Evolutionary conservation across 2,888 invertebrate genomes (phyloP), one percentile per base, ranked within the genome.

Genomic region (Drosophila rubida): DNA sequence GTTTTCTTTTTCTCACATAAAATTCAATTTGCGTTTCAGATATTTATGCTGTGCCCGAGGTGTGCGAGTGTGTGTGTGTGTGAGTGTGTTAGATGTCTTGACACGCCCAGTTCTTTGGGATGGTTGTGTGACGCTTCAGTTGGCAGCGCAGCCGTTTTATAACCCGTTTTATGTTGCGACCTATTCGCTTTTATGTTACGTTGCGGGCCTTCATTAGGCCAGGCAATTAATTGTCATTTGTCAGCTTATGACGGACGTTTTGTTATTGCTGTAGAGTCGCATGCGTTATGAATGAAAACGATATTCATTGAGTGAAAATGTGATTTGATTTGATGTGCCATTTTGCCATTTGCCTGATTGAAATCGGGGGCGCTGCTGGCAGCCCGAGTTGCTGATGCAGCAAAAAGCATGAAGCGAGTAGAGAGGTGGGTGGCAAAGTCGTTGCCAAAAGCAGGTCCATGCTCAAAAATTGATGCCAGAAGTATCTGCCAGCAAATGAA

Each of bases 151-250:
- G 35, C 35, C 13, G 13, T 67, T 71, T 69, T 68, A 65, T 73
- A 87, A 87, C 87, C 86, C 86, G 82, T 82, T 82, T 81, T 72
- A 74, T 83, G 46, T 45, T 54, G 16, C 13, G 19, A 32, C 9
- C 25, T 57, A n/a, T 39, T 19, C 14, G 50, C 13, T 50, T 16
- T 32, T 32, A 22, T 50, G 37, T 51, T 11, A 6, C 13, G 37
- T 51, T 11, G 4, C 13, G 55, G 53, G 46, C 32, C 45, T 75
- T 77, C 65, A 75, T 79, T 87, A 78, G 74, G 75, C 23, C 58
- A 44, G 69, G 70, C 88, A 84, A 83, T 88, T 84, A 86, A 88
- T 78, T 88, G 88, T 78, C 76, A 86, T 88, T 88, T 83, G 87
- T 86, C 84, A 68, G 78, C 66, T 62, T 71, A 49, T 55, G 59